These are phyloP conservation scores for Chelmon rostratus DNA, from an alignment of 2,797 vertebrate genomes.

Conservation along the genomic window DNA sequence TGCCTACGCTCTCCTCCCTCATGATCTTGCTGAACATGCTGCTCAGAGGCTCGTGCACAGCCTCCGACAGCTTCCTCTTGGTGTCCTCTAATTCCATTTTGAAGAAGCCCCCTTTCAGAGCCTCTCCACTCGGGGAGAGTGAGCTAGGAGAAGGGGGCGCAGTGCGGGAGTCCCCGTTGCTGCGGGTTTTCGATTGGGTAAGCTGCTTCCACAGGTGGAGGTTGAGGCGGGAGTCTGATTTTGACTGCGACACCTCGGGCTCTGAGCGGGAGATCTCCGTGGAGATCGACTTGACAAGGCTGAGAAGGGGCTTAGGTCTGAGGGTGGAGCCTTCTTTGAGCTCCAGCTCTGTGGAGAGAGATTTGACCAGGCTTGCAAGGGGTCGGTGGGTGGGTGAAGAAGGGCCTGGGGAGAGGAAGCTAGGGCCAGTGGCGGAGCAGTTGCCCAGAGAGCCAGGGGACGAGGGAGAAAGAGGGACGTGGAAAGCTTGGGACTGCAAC, in stretches of 20 bases:
- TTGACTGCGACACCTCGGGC: slow-evolving; percentile 89
- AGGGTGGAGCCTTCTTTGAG: slow-evolving; percentile 81
- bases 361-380: slow-evolving; percentile 86
- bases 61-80: slow-evolving; percentile 89
- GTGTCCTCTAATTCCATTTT: slow-evolving; percentile 92
- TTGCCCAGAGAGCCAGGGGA: slow-evolving; percentile 80
- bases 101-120: slow-evolving; percentile 85
- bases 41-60: slow-evolving; percentile 90
- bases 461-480: slow-evolving; percentile 79
- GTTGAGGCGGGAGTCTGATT: slow-evolving; percentile 90
- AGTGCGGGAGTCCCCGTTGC: slow-evolving; percentile 86
- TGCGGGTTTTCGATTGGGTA: slow-evolving; percentile 82
- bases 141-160: slow-evolving; percentile 89
- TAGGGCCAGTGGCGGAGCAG: slow-evolving; percentile 58
- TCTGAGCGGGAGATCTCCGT: slow-evolving; percentile 88
- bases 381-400: slow-evolving; percentile 82
- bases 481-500: slow-evolving; percentile 69
- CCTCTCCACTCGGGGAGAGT: slow-evolving; percentile 83
- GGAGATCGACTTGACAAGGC: slow-evolving; percentile 91
- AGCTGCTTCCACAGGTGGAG: slow-evolving; percentile 89
- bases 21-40: slow-evolving; percentile 91
- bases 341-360: slow-evolving; percentile 88
- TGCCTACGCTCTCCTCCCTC: slow-evolving; percentile 85
- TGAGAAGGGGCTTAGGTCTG: slow-evolving; percentile 84
- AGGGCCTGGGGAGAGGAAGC: slow-evolving; percentile 74